Conservation (phyloP, 2,797 vertebrate genomes). For the Lepus oiostolus region DNA sequence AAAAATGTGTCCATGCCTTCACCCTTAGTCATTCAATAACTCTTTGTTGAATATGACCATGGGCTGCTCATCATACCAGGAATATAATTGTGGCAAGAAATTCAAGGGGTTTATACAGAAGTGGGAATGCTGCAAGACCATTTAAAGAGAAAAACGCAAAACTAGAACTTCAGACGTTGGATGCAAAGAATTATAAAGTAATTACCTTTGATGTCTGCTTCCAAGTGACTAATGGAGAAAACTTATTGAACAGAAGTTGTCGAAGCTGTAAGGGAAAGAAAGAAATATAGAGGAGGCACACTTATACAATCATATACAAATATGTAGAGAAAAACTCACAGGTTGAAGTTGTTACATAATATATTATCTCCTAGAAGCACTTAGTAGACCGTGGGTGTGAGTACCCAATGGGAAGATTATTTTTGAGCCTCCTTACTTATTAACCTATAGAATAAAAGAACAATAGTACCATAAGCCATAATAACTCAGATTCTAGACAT, state of each 20-base stretch:
- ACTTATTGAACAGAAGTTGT: conserved; percentile 70
- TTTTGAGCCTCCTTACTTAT: neutral
- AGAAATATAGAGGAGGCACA: conserved; percentile 7
- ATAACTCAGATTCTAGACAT: conserved; percentile 14
- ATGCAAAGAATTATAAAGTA: neutral
- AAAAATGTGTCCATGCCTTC: neutral
- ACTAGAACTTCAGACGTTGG: neutral
- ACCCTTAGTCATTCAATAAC: neutral
- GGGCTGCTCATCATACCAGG: neutral
- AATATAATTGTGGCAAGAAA: neutral
- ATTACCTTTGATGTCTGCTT: conserved; percentile 78
- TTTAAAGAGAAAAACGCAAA: neutral
- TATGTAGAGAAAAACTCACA: conserved; percentile 16
- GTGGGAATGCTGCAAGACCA: neutral
- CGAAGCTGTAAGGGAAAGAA: conserved; percentile 67
- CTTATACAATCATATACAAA: neutral
- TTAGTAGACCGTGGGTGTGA: neutral
- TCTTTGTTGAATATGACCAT: neutral
- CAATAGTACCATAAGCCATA: neutral
- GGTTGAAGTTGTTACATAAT: neutral
- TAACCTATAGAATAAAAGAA: conserved; percentile 17
- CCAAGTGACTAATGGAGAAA: conserved; percentile 65
- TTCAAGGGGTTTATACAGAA: neutral
- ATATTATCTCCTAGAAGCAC: neutral
- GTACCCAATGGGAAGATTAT: neutral